These are phyloP conservation scores for Drosophila equinoxialis DNA, from an alignment of 1,140 invertebrate species.

Conservation along the genomic window DNA sequence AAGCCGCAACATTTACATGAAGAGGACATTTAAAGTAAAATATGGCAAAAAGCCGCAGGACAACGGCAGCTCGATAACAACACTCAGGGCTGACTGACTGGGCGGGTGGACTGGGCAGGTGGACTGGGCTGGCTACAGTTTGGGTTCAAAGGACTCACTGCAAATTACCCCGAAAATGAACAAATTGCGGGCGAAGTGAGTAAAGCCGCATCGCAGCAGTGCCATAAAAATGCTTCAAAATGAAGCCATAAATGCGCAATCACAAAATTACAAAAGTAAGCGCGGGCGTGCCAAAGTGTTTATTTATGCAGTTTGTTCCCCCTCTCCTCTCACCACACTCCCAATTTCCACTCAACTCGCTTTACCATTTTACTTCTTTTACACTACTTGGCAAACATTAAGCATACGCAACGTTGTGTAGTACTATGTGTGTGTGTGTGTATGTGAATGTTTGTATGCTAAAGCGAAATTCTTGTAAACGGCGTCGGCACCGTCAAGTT, in stretches of 20 bases:
- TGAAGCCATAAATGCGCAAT: constrained; percentile 82
- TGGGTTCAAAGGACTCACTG: constrained; percentile 64
- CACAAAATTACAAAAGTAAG: constrained; percentile 72
- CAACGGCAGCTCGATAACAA: constrained; percentile 66
- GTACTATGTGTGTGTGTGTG: too few species aligned
- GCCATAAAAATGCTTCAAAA: constrained; percentile 74
- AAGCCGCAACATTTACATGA: constrained; percentile 68
- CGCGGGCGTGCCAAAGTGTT: constrained; percentile 59
- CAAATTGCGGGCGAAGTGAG: constrained; percentile 15
- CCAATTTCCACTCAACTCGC: not conserved
- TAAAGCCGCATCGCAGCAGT: not conserved
- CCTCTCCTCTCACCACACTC: not conserved
- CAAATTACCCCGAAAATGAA: constrained; percentile 65
- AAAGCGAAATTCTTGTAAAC: constrained; percentile 12
- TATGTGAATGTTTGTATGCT: too few species aligned
- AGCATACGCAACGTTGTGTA: constrained; percentile 2
- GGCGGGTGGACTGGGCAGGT: not conserved
- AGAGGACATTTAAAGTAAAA: constrained; percentile 74
- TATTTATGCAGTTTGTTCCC: constrained; percentile 72
- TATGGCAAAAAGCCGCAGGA: constrained; percentile 65
- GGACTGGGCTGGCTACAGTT: not conserved
- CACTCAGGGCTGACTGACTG: not conserved
- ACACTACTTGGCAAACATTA: constrained; percentile 45
- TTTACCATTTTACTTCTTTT: constrained; percentile 39
- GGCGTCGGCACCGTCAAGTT: constrained; percentile 57